Percentiles rank a stretch among this genome's conserved stretches.
phyloP scores from a whole-genome alignment of 1,140 invertebrate genomes.

The Pachypsylla venusta region DNA sequence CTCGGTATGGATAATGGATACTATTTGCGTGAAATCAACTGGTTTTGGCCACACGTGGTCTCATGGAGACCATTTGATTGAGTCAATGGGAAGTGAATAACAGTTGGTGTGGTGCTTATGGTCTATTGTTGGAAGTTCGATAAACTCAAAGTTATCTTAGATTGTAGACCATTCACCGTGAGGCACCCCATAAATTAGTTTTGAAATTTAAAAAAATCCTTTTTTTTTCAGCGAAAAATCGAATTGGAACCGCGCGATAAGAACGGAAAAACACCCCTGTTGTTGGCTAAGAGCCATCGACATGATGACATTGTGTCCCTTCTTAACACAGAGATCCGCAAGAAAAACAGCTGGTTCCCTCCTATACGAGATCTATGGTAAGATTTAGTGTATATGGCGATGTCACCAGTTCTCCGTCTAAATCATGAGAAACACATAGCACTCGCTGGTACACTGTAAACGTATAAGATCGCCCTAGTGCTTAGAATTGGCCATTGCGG shows the following conservation, averaged over 20 bases:
- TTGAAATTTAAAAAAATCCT: no score
- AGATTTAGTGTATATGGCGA: no score
- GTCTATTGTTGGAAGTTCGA: no score
- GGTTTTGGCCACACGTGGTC: no score
- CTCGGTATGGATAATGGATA: no score
- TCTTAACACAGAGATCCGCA: conserved; percentile 61
- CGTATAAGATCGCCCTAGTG: background rate
- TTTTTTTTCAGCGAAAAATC: conserved; percentile 54
- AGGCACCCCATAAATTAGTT: no score
- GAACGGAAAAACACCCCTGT: conserved; percentile 78
- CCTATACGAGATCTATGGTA: conserved; percentile 72
- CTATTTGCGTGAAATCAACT: no score
- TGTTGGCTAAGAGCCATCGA: conserved; percentile 70
- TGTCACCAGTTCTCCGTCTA: background rate
- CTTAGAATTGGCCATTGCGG: background rate
- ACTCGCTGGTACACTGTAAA: background rate
- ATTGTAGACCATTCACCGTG: no score
- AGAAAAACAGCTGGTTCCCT: conserved; percentile 65
- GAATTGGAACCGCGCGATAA: conserved; percentile 73
- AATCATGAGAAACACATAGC: conserved; percentile 1
- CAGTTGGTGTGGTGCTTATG: no score
- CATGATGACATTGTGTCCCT: conserved; percentile 69
- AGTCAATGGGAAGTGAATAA: no score
- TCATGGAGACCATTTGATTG: no score
- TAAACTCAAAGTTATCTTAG: no score